Percentiles rank a stretch among this genome's conserved stretches.
Conservation (phyloP, 2,888 invertebrate genomes). For the Parnassius mnemosyne region DNA sequence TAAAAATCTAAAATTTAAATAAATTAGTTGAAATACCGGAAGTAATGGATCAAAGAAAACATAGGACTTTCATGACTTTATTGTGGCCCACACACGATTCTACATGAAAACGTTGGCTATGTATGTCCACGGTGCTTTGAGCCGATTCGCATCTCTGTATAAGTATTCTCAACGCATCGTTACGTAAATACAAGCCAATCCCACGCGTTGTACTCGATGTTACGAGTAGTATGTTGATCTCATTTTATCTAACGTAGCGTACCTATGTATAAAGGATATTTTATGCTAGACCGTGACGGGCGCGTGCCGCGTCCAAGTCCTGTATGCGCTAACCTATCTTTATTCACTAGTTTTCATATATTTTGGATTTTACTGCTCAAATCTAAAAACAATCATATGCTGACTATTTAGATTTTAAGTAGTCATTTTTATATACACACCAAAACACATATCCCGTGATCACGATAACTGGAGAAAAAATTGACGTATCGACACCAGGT, state of each 20-base stretch:
- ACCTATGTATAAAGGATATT: no score
- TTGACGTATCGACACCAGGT: no score
- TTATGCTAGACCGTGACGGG: no score
- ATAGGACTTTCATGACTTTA: slow-evolving; percentile 6
- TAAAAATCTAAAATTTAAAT: not conserved
- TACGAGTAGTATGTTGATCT: slow-evolving; percentile 2
- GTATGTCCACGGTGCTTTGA: not conserved
- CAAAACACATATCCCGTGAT: no score
- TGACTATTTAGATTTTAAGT: no score
- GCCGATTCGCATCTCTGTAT: slow-evolving; percentile 11
- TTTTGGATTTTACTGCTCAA: no score
- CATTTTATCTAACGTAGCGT: not conserved
- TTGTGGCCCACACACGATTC: not conserved
- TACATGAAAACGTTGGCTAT: not conserved
- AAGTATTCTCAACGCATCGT: slow-evolving; percentile 20
- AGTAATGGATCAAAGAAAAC: not conserved
- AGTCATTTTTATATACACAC: no score
- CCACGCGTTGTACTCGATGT: not conserved
- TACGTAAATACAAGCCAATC: slow-evolving; percentile 14
- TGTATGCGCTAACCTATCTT: no score
- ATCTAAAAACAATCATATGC: no score
- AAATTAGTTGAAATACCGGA: not conserved
- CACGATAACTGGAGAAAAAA: no score
- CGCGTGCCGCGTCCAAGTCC: no score
- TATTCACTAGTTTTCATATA: no score